phyloP scores from a whole-genome alignment of 1,140 invertebrate genomes.

The Pogonus chalceus region DNA sequence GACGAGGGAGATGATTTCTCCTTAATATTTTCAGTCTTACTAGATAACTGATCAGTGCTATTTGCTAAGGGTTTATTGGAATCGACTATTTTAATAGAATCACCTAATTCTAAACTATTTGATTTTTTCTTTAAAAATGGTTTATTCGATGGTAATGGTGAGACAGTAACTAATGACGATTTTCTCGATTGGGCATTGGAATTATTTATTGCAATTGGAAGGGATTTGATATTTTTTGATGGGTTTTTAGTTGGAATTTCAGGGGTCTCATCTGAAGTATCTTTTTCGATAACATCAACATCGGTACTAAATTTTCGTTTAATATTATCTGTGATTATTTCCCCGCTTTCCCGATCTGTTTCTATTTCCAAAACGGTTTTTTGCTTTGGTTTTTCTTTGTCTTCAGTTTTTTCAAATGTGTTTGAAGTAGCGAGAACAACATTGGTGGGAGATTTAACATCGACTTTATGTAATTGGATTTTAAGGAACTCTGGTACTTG shows the following conservation, averaged over 20 bases:
- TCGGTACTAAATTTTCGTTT: constrained; percentile 40
- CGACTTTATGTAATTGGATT: constrained; percentile 57
- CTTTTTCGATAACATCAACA: constrained; percentile 38
- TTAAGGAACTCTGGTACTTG: constrained; percentile 57
- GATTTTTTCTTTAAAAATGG: constrained; percentile 22
- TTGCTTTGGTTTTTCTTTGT: constrained; percentile 15
- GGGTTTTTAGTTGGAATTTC: constrained; percentile 18
- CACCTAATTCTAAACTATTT: constrained; percentile 23
- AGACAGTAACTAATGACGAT: constrained; percentile 16
- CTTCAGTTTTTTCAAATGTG: constrained; percentile 22
- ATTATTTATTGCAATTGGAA: neutral
- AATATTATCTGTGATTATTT: constrained; percentile 24
- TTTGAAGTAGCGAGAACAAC: constrained; percentile 44
- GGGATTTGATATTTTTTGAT: constrained; percentile 13
- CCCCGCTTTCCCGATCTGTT: constrained; percentile 4
- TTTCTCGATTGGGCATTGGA: constrained; percentile 14
- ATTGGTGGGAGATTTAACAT: constrained; percentile 45
- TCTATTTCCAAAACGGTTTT: constrained; percentile 12
- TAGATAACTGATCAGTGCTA: neutral
- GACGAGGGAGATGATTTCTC: constrained; percentile 1
- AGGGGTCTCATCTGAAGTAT: constrained; percentile 31
- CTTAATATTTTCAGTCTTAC: neutral
- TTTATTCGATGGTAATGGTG: constrained; percentile 16
- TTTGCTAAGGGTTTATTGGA: constrained; percentile 11
- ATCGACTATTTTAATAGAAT: constrained; percentile 24